phyloP scores from a whole-genome alignment of 2,113 vertebrate species.

The Zeus faber region DNA sequence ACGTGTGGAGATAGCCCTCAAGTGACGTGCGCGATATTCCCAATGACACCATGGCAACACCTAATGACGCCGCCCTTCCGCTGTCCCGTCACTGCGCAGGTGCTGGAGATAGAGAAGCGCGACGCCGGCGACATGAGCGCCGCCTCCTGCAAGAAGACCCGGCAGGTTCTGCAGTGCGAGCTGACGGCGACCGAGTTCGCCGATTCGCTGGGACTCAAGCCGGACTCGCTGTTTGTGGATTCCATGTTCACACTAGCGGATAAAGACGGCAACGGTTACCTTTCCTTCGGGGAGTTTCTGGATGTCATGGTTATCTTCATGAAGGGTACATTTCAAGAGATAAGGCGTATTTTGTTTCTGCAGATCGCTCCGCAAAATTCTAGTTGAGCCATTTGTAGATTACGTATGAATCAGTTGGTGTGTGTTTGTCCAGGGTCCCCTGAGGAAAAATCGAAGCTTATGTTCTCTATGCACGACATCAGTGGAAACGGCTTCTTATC shows the following conservation, averaged over 20 bases:
- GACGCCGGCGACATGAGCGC: slow-evolving; percentile 78
- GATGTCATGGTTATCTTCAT: slow-evolving; percentile 95
- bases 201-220: slow-evolving; percentile 84
- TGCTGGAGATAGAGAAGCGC: slow-evolving; percentile 83
- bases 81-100: slow-evolving; percentile 60
- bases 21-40: slow-evolving; percentile 29
- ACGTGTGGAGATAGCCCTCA: slow-evolving; percentile 20
- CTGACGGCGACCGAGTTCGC: slow-evolving; percentile 90
- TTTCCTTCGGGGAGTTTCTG: slow-evolving; percentile 93
- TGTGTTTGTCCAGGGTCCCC: slow-evolving; percentile 77
- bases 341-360: background rate
- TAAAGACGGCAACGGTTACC: slow-evolving; percentile 93
- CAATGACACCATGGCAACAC: slow-evolving; percentile 21
- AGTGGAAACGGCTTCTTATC: slow-evolving; percentile 85
- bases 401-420: too few relatives aligned
- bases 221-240: slow-evolving; percentile 88
- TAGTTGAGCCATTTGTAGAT: too few relatives aligned
- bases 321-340: slow-evolving; percentile 80
- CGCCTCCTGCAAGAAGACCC: slow-evolving; percentile 75
- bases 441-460: slow-evolving; percentile 88
- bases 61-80: slow-evolving; percentile 25
- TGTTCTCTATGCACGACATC: slow-evolving; percentile 94
- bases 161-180: slow-evolving; percentile 86
- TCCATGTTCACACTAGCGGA: slow-evolving; percentile 95
- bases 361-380: too few relatives aligned